Percentiles rank a stretch among this genome's conserved stretches.
Evolutionary conservation across 2,797 vertebrate species (phyloP).

Genomic region (Manis crassicaudata): DNA sequence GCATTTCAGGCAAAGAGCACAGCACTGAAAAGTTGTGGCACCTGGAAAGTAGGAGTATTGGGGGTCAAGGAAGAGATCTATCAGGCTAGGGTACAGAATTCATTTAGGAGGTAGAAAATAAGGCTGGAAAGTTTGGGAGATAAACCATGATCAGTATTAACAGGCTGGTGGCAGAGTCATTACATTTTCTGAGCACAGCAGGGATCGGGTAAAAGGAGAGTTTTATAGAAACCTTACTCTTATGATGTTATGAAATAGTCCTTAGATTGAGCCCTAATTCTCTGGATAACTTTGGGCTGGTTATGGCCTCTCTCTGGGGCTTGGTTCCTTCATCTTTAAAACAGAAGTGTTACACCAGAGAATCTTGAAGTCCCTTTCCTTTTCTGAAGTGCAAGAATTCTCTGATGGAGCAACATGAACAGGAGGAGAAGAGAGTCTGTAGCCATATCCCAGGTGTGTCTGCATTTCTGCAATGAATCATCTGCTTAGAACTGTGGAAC

Average conservation of each 20-base stretch:
- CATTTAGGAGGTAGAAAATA: neutral
- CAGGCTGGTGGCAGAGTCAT: neutral
- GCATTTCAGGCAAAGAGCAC: neutral
- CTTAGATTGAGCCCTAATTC: neutral
- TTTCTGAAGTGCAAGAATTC: conserved; percentile 34
- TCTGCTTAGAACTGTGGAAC: neutral
- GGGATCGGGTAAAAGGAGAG: neutral
- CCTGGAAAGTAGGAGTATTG: conserved; percentile 33
- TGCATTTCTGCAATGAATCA: neutral
- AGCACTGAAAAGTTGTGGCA: neutral
- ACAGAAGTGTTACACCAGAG: neutral
- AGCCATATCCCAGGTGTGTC: neutral
- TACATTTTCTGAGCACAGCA: neutral
- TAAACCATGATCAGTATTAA: conserved; percentile 29
- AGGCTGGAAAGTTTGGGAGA: conserved; percentile 10
- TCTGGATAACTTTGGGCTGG: neutral
- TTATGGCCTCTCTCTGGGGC: neutral
- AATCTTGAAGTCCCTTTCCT: neutral
- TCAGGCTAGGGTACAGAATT: neutral
- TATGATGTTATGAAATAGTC: neutral
- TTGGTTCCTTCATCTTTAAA: conserved; percentile 40
- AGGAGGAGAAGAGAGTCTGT: neutral
- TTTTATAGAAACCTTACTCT: neutral
- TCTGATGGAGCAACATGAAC: neutral
- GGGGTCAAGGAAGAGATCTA: neutral